These are phyloP conservation scores for Pyrocoelia pectoralis DNA, from an alignment of 2,888 invertebrate species.

Conservation along the genomic window DNA sequence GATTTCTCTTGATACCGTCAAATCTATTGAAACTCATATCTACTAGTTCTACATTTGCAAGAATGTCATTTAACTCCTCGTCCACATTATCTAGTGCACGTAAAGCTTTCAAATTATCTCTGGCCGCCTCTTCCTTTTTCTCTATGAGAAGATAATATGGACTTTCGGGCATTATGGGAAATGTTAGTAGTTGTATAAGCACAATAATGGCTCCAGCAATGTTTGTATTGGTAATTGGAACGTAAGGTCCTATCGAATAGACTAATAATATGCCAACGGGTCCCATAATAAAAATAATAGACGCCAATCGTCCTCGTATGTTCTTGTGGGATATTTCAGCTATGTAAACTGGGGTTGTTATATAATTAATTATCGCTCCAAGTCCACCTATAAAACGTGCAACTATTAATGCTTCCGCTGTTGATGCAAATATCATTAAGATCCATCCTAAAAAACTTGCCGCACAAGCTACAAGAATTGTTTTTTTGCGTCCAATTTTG, in stretches of 20 bases:
- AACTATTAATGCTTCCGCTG: constrained; percentile 49
- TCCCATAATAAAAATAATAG: constrained; percentile 53
- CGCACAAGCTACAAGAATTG: constrained; percentile 51
- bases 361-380: constrained; percentile 56
- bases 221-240: constrained; percentile 51
- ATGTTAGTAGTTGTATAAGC: constrained; percentile 48
- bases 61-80: constrained; percentile 52
- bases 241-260: constrained; percentile 54
- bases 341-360: constrained; percentile 51
- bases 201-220: constrained; percentile 49
- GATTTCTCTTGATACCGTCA: constrained; percentile 53
- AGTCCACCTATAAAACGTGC: constrained; percentile 55
- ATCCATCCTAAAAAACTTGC: constrained; percentile 53
- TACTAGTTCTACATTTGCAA: constrained; percentile 51
- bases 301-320: constrained; percentile 54
- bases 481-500: constrained; percentile 51
- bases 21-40: constrained; percentile 52
- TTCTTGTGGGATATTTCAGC: constrained; percentile 57
- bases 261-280: constrained; percentile 53
- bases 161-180: constrained; percentile 56
- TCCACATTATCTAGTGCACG: constrained; percentile 46
- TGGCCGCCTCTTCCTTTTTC: constrained; percentile 49
- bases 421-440: constrained; percentile 51
- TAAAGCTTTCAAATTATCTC: constrained; percentile 48
- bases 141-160: constrained; percentile 53